Evolutionary conservation across 2,113 vertebrate genomes (phyloP), one percentile per base, ranked within the genome.

Genomic region (Pitta sordida): DNA sequence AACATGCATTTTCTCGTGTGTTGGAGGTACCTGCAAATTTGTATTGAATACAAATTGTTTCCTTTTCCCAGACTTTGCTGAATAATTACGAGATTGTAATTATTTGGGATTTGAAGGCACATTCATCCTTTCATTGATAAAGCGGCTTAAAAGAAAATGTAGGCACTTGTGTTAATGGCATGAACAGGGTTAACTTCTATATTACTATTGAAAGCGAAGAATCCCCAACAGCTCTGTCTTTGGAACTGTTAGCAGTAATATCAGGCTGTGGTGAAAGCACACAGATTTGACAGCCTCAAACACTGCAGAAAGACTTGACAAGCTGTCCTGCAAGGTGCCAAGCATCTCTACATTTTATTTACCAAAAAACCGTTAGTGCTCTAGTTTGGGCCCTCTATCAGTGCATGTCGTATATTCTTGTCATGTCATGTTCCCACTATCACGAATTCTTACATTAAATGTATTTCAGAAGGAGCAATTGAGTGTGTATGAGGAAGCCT

Each of bases 321-420:
- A 2, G 17, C 44, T 75, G 73, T 94, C 56, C 73, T 82, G 48
- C 27, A 16, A 78, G 64, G 30, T 75, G 80, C 56, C 13, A 34
- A 75, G 55, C 46, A 49, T 15, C 36, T 76, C 34, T 20, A 2
- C 23, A 41, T 55, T 24, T 51, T 11, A 6, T 63, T 74, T 55
- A 27, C 48, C 51, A 3, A 1, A 18, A 86, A 49, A 8, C 53
- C 34, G 34, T 52, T 23, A 17, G 32, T 0, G 0, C 51, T 85
- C 14, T 52, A 7, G 3, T 63, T 74, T 67, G 48, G 63, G 63
- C 13, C 29, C 29, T 0, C 0, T 64, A 1, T 83, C 67, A 17
- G 78, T 5, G 48, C 52, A 11, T 0, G 14, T 3, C 36, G 7
- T 7, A 0, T 69, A 5, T 63, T 85, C 55, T 30, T 80, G 78